Percentiles rank a stretch among this genome's conserved stretches.
Evolutionary conservation across 2,113 vertebrate species (phyloP).

Genomic region (Anser brachyrhynchus): DNA sequence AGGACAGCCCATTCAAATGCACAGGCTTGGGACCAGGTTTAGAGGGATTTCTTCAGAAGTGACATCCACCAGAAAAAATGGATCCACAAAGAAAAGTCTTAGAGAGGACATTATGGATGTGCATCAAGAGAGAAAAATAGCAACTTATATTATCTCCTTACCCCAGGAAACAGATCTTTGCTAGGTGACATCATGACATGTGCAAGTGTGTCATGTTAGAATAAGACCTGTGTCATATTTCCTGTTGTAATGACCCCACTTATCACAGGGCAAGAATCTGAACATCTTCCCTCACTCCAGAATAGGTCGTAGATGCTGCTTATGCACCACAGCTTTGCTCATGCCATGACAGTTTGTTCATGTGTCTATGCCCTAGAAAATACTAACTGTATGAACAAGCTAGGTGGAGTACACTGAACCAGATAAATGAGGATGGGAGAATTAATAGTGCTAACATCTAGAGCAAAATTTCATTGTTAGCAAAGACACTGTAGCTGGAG

Average conservation of each 20-base stretch:
- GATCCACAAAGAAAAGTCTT: not conserved
- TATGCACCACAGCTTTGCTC: not conserved
- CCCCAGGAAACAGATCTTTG: not conserved
- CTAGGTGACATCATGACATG: not conserved
- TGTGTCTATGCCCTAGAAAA: not conserved
- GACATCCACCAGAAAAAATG: not conserved
- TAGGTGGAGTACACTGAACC: not conserved
- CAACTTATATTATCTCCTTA: not conserved
- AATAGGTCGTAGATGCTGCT: not conserved
- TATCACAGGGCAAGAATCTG: not conserved
- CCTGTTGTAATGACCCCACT: not conserved
- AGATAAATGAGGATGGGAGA: not conserved
- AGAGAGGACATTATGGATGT: not conserved
- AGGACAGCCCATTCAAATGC: not conserved
- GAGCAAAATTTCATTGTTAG: not conserved
- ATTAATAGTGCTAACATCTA: not conserved
- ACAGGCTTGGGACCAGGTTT: not conserved
- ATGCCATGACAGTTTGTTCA: not conserved
- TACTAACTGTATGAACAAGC: not conserved
- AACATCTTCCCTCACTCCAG: not conserved
- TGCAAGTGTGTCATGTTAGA: not conserved
- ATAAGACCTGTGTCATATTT: accelerated
- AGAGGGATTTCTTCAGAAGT: not conserved
- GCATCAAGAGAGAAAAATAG: not conserved
- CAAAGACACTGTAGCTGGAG: not conserved